Conservation (phyloP, 2,797 vertebrate species). For the Tapirus indicus region DNA sequence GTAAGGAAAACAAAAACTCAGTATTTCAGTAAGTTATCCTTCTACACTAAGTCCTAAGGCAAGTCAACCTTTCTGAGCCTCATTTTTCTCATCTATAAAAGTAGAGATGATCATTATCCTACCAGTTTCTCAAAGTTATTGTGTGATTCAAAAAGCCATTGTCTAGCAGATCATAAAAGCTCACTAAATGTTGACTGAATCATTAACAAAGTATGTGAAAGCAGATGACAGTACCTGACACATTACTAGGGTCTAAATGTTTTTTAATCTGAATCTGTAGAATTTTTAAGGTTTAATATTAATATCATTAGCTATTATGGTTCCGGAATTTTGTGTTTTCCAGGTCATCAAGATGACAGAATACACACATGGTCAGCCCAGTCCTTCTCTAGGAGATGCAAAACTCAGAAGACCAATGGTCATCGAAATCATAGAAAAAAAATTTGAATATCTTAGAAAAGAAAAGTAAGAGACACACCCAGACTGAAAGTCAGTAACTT, state of each 20-base stretch:
- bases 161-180: constrained; percentile 22
- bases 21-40: neutral
- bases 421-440: constrained; percentile 71
- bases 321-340: constrained; percentile 75
- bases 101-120: constrained; percentile 22
- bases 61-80: constrained; percentile 25
- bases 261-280: constrained; percentile 54
- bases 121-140: constrained; percentile 1
- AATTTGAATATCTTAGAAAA: constrained; percentile 69
- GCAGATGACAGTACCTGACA: neutral
- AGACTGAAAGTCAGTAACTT: neutral
- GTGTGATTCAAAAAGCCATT: constrained; percentile 24
- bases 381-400: constrained; percentile 59
- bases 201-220: constrained; percentile 39
- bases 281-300: constrained; percentile 47
- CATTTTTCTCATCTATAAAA: constrained; percentile 55
- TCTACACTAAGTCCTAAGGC: neutral
- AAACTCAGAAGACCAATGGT: constrained; percentile 64
- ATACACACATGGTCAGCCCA: constrained; percentile 20
- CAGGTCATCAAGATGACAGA: constrained; percentile 68
- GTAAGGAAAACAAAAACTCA: neutral
- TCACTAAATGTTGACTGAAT: constrained; percentile 25
- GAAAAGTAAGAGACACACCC: constrained; percentile 76
- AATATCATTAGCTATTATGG: constrained; percentile 33
- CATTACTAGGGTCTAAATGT: constrained; percentile 12